Evolutionary conservation across 2,797 vertebrate genomes (phyloP), one percentile per base, ranked within the genome.

Genomic region (Scolopax rusticola): DNA sequence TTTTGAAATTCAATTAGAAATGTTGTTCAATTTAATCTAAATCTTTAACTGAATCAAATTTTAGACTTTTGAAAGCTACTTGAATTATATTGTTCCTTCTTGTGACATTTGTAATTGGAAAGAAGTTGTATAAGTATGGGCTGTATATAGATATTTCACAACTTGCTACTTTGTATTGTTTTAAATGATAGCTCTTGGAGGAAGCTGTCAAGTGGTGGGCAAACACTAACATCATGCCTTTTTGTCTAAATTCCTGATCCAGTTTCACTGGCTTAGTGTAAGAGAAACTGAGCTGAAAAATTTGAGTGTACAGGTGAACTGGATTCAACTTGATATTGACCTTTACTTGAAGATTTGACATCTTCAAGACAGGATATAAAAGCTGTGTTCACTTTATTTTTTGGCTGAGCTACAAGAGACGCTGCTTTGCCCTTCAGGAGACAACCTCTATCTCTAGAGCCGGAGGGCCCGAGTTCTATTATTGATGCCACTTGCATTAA

Each of bases 401-500:
- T 50, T 51, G 16, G 4, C 18, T 41, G 30, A 85, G 53, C 19
- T n/a, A 64, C 25, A 63, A 32, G 11, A 18, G 8, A 43, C 1
- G 0, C 3, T 41, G 4, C 14, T 88, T 86, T 82, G 20, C 50
- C 56, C 14, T 65, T 60, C 2, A 1, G 40, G 19, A 91, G 4
- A 43, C 5, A 56, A 19, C 4, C n/a, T 78, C 14, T 69, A 15
- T 61, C 73, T 80, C 47, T 63, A 69, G 27, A 87, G 11, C 40
- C 0, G 0, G 36, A 87, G 15, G 56, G 74, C 51, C 16, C 0
- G 0, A 47, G 11, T 56, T 84, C 48, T 86, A 2, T 41, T 77
- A 33, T 8, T 63, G n/a, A 24, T 76, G 27, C 6, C 14, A 60
- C 48, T 76, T 87, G 5, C 40, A 61, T 43, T 88, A 18, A 56